phyloP scores from a whole-genome alignment of 2,797 vertebrate species.

The Zalophus californianus region DNA sequence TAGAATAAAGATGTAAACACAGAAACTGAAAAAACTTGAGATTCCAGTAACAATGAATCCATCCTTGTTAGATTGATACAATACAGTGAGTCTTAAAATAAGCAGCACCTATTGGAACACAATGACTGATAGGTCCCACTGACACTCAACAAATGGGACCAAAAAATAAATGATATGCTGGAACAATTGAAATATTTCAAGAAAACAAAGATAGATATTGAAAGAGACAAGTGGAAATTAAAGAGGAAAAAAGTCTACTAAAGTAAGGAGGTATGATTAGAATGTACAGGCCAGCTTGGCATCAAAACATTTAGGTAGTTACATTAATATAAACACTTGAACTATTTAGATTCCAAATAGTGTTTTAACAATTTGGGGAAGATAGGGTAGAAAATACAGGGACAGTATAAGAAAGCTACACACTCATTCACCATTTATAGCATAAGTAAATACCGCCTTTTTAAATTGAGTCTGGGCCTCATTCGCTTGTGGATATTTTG shows the following conservation, averaged over 20 bases:
- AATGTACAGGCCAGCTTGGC: not conserved
- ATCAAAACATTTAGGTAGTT: not conserved
- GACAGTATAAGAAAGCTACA: not conserved
- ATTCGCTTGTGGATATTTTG: not conserved
- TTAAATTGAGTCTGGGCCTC: not conserved
- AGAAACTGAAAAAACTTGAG: not conserved
- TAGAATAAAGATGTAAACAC: not conserved
- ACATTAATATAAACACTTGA: not conserved
- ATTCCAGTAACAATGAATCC: not conserved
- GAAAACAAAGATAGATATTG: not conserved
- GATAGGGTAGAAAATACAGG: not conserved
- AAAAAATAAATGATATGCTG: not conserved
- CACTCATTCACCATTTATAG: not conserved
- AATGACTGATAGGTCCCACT: not conserved
- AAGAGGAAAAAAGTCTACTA: not conserved
- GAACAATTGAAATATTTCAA: not conserved
- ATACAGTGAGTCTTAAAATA: not conserved
- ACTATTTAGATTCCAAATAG: not conserved
- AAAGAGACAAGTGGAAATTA: slow-evolving; percentile 14
- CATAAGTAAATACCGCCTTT: not conserved
- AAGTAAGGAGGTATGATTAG: not conserved
- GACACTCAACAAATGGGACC: not conserved
- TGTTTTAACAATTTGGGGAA: not conserved
- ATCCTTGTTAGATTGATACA: not conserved
- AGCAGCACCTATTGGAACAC: not conserved